phyloP scores from a whole-genome alignment of 2,888 invertebrate genomes.

The Altica lythri region DNA sequence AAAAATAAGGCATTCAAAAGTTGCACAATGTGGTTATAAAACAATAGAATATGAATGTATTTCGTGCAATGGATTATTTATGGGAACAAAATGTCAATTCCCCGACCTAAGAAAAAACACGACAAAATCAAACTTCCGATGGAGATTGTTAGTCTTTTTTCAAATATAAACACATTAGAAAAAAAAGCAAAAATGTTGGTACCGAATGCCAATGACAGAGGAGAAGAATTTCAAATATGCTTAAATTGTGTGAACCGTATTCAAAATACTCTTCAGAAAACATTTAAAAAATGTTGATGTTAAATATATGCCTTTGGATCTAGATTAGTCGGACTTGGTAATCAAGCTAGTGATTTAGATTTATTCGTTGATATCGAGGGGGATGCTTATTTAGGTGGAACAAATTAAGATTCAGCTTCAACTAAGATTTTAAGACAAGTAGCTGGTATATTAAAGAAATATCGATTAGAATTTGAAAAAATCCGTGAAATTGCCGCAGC shows the following conservation, averaged over 20 bases:
- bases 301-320: conserved; percentile 66
- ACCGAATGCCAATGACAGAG: conserved; percentile 44
- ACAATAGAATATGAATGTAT: conserved; percentile 52
- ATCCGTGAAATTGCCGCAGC: conserved; percentile 58
- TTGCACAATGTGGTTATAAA: conserved; percentile 41
- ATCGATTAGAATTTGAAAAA: conserved; percentile 49
- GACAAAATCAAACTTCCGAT: no score
- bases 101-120: conserved; percentile 44
- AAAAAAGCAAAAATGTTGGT: conserved; percentile 35
- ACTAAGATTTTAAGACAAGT: conserved; percentile 48
- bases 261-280: conserved; percentile 45
- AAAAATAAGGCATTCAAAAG: conserved; percentile 42
- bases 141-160: no score
- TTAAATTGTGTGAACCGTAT: conserved; percentile 44
- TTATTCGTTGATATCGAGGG: conserved; percentile 61
- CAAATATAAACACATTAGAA: conserved; percentile 37
- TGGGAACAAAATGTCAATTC: conserved; percentile 49
- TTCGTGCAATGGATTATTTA: conserved; percentile 48
- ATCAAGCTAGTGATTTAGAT: conserved; percentile 61
- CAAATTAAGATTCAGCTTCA: conserved; percentile 52
- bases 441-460: conserved; percentile 38
- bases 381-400: conserved; percentile 50
- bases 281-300: conserved; percentile 48
- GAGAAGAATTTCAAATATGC: conserved; percentile 39
- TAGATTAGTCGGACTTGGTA: conserved; percentile 61